These are phyloP conservation scores for Astropecten irregularis DNA, from an alignment of 53 echinoderm and acorn worm genomes.

Conservation along the genomic window DNA sequence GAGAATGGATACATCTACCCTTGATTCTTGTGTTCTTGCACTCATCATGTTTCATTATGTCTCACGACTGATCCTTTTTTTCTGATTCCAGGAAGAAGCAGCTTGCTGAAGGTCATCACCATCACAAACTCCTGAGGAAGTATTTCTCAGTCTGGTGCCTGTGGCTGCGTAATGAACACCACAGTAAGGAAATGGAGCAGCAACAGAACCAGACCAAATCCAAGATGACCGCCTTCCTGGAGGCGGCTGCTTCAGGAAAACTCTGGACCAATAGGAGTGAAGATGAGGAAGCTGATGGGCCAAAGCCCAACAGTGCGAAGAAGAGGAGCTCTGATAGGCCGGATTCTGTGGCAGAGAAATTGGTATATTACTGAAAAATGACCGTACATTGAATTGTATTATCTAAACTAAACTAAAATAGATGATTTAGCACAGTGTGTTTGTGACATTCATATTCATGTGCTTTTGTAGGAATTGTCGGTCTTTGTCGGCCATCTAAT, in stretches of 20 bases:
- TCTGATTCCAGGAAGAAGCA: constrained; percentile 67
- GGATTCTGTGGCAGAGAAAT: constrained; percentile 51
- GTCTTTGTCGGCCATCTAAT: too few species aligned
- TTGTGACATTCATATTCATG: too few species aligned
- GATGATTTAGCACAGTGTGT: too few species aligned
- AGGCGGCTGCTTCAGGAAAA: constrained; percentile 96
- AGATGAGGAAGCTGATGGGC: constrained; percentile 18
- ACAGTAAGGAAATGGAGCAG: constrained; percentile 47
- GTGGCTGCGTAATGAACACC: constrained; percentile 48
- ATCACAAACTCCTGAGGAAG: constrained; percentile 59
- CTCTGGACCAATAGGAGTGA: constrained; percentile 85
- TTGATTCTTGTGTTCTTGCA: too few species aligned
- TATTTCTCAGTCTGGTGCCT: constrained; percentile 78
- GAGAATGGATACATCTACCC: too few species aligned
- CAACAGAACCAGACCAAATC: constrained; percentile 64
- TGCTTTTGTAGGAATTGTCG: too few species aligned
- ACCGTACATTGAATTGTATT: too few species aligned
- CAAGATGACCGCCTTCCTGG: constrained; percentile 94
- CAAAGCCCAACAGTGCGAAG: not conserved
- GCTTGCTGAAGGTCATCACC: constrained; percentile 65
- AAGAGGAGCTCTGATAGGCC: constrained; percentile 55
- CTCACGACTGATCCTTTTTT: too few species aligned
- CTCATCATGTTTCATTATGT: too few species aligned
- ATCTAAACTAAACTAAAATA: too few species aligned
- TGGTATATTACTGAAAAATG: too few species aligned